Conservation (phyloP, 1,140 invertebrate genomes). For the Muscidifurax raptorellus region DNA sequence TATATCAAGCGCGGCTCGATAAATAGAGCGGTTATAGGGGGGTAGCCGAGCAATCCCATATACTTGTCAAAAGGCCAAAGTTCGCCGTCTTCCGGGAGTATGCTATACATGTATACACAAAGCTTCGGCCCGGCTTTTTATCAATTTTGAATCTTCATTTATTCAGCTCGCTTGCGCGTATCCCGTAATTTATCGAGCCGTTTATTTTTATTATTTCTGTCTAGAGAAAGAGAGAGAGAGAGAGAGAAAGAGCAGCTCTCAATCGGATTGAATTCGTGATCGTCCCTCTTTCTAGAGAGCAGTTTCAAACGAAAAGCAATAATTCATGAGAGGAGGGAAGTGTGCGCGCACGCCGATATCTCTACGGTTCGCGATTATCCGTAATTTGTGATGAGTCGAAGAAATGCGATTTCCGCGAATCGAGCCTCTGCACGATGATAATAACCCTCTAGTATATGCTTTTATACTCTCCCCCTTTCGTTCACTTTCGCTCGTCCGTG, state of each 20-base stretch:
- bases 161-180: not conserved
- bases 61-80: conserved; percentile 14
- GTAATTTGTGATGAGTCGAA: conserved; percentile 44
- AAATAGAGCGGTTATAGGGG: not conserved
- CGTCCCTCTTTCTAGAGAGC: not conserved
- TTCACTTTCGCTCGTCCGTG: not conserved
- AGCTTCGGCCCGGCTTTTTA: not conserved
- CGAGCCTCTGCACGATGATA: conserved; percentile 11
- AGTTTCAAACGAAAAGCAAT: conserved; percentile 29
- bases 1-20: not conserved
- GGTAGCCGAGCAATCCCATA: too few species aligned
- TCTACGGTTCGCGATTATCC: conserved; percentile 33
- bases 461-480: not conserved
- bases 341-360: not conserved
- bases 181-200: conserved; percentile 26
- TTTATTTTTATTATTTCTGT: conserved; percentile 34
- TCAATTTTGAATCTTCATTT: conserved; percentile 39
- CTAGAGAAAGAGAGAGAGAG: too few species aligned
- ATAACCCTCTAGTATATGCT: not conserved
- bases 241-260: conserved; percentile 11
- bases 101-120: not conserved
- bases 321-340: conserved; percentile 23
- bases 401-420: conserved; percentile 43
- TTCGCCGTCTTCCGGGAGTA: conserved; percentile 27
- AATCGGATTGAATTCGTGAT: conserved; percentile 48